Evolutionary conservation across 1,140 invertebrate genomes (phyloP).

Genomic region (Brachionus rotundiformis): DNA sequence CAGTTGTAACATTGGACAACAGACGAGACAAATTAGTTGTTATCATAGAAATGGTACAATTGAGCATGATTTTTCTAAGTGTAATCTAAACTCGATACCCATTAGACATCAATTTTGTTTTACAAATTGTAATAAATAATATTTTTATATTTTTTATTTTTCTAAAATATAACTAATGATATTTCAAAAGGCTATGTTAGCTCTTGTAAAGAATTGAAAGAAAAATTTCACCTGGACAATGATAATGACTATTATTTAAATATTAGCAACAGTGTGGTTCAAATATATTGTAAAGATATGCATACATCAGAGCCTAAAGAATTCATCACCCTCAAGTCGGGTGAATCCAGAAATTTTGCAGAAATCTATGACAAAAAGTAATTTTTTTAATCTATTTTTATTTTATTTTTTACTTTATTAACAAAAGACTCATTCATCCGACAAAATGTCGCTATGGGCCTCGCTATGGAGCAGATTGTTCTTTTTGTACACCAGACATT

Average conservation of each 20-base stretch:
- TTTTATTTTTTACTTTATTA: neutral
- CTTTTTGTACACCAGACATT: conserved; percentile 1
- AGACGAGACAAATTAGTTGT: neutral
- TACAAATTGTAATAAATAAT: conserved; percentile 39
- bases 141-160: neutral
- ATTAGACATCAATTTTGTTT: conserved; percentile 38
- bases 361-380: conserved; percentile 52
- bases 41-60: conserved; percentile 1
- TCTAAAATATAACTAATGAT: neutral
- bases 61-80: conserved; percentile 1
- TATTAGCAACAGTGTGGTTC: neutral
- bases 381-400: neutral
- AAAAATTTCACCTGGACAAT: neutral
- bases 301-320: conserved; percentile 21
- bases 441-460: conserved; percentile 36
- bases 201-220: conserved; percentile 19
- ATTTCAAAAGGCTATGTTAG: conserved; percentile 18
- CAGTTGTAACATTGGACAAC: conserved; percentile 7
- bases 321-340: conserved; percentile 20
- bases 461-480: conserved; percentile 26
- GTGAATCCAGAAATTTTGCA: conserved; percentile 38
- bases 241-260: conserved; percentile 33
- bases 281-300: conserved; percentile 50
- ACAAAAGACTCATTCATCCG: conserved; percentile 2
- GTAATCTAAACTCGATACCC: conserved; percentile 16